phyloP scores from a whole-genome alignment of 1,140 invertebrate species.

The Brachionus angularis region DNA sequence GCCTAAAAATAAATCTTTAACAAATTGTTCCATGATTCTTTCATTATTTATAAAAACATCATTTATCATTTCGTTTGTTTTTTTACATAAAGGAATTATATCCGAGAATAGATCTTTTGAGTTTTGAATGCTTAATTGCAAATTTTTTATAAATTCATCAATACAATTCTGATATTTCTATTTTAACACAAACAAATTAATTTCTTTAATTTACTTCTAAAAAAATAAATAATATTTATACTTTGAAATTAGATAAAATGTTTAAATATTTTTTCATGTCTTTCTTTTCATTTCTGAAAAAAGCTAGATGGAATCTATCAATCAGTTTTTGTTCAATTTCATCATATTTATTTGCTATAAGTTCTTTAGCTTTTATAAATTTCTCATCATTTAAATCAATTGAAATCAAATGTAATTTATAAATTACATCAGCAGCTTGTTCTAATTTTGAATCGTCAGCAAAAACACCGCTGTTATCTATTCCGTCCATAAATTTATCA shows the following conservation, averaged over 20 bases:
- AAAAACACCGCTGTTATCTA: conserved; percentile 38
- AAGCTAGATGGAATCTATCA: conserved; percentile 23
- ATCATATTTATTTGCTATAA: conserved; percentile 2
- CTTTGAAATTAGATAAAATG: conserved; percentile 42
- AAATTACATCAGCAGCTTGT: conserved; percentile 96
- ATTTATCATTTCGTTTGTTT: conserved; percentile 79
- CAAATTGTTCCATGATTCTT: conserved; percentile 95
- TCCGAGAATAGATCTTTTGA: conserved; percentile 85
- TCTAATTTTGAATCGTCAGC: conserved; percentile 65
- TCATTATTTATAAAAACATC: conserved; percentile 93
- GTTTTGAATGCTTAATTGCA: conserved; percentile 74
- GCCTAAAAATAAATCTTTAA: conserved; percentile 88
- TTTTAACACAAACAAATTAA: conserved; percentile 41
- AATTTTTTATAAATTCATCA: conserved; percentile 92
- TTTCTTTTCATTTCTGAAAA: conserved; percentile 40
- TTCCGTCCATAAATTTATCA: conserved; percentile 41
- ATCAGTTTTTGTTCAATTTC: conserved; percentile 31
- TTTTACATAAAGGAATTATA: conserved; percentile 80
- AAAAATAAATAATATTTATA: background rate
- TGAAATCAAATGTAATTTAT: conserved; percentile 73
- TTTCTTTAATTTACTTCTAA: background rate
- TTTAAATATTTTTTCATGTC: conserved; percentile 42
- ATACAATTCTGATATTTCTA: conserved; percentile 86
- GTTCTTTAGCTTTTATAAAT: background rate
- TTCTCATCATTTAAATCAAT: conserved; percentile 30